Conservation (phyloP, 1,140 invertebrate genomes). For the Megathymus violae region DNA sequence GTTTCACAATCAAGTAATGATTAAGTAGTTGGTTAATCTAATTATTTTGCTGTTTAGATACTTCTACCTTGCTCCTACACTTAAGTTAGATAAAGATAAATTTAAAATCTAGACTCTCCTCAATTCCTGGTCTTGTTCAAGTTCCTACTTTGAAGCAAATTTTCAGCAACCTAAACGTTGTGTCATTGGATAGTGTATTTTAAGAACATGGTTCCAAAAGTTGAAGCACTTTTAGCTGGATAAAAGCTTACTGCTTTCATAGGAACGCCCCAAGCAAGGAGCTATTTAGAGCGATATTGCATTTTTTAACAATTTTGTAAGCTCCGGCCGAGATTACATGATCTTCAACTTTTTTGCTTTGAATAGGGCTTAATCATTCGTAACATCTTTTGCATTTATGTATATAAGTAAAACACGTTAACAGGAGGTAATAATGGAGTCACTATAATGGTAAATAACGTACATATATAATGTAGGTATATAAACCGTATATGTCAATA, state of each 20-base stretch:
- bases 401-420: background rate
- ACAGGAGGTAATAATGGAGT: no score
- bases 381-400: background rate
- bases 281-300: conserved; percentile 35
- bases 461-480: no score
- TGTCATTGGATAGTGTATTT: conserved; percentile 14
- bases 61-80: no score
- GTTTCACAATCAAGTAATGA: no score
- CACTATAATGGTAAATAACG: no score
- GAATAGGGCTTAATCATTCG: conserved; percentile 1
- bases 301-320: conserved; percentile 32
- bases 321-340: conserved; percentile 26
- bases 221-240: conserved; percentile 25
- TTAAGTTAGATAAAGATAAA: no score
- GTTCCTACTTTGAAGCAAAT: background rate
- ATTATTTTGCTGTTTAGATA: no score
- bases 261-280: conserved; percentile 26
- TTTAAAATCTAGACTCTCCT: background rate
- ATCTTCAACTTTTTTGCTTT: conserved; percentile 21
- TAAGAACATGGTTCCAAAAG: conserved; percentile 26
- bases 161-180: conserved; percentile 7
- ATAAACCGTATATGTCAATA: no score
- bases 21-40: no score
- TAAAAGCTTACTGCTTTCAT: conserved; percentile 30
- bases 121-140: background rate